Evolutionary conservation across 2,888 invertebrate species (phyloP).

Genomic region (Zaprionus lineosus): DNA sequence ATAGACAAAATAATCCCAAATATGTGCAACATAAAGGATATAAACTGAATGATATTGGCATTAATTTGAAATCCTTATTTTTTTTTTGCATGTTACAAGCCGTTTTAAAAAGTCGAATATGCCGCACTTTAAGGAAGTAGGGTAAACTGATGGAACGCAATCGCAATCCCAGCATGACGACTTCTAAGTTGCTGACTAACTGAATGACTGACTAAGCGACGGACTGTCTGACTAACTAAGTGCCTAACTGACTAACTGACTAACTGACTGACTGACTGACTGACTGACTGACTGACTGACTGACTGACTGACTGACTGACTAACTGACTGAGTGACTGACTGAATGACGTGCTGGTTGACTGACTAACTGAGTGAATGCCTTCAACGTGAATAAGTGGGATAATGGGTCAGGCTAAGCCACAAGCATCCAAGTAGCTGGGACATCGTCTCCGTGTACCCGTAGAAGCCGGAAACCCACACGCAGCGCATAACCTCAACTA

Average conservation of each 20-base stretch:
- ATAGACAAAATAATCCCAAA: not conserved
- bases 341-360: conserved; percentile 29
- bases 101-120: not conserved
- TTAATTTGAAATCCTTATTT: no score
- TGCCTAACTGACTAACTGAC: conserved; percentile 21
- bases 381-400: conserved; percentile 76
- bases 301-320: conserved; percentile 39
- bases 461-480: conserved; percentile 57
- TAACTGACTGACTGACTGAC: conserved; percentile 49
- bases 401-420: conserved; percentile 77
- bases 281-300: conserved; percentile 59
- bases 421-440: conserved; percentile 66
- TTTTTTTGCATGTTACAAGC: conserved; percentile 1
- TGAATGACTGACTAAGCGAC: conserved; percentile 27
- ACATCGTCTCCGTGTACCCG: conserved; percentile 13
- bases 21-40: no score
- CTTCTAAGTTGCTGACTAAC: no score
- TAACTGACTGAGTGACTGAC: conserved; percentile 24
- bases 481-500: conserved; percentile 37
- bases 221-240: conserved; percentile 35
- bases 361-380: conserved; percentile 65
- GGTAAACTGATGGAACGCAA: conserved; percentile 41
- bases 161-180: conserved; percentile 55
- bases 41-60: no score
- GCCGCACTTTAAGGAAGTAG: conserved; percentile 17